phyloP scores from a whole-genome alignment of 2,113 vertebrate genomes.

The Perca flavescens region DNA sequence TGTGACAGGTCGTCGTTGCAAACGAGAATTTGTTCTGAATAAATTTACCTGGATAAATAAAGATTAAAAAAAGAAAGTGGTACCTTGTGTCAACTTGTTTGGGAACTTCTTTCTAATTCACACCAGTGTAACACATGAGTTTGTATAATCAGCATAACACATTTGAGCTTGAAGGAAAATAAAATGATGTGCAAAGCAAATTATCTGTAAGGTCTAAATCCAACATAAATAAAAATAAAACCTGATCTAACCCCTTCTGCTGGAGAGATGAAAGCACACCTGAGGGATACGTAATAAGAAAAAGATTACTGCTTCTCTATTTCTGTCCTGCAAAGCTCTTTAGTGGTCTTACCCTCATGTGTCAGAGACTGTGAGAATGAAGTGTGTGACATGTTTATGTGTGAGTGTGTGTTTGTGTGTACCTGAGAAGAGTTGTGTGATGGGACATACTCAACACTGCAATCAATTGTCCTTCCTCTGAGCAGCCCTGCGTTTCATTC shows the following conservation, averaged over 20 bases:
- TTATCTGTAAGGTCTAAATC: not conserved
- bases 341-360: slow-evolving; percentile 76
- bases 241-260: not conserved
- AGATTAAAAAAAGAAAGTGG: too few species aligned
- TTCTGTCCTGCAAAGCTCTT: slow-evolving; percentile 84
- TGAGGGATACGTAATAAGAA: slow-evolving; percentile 71
- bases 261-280: slow-evolving; percentile 44
- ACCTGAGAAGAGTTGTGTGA: slow-evolving; percentile 10
- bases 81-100: not conserved
- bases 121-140: not conserved
- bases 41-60: too few species aligned
- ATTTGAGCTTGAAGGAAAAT: not conserved
- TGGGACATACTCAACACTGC: slow-evolving; percentile 33
- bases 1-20: too few species aligned
- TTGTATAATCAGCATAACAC: not conserved
- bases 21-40: too few species aligned
- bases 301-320: slow-evolving; percentile 84
- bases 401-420: slow-evolving; percentile 14
- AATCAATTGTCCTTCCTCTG: slow-evolving; percentile 16
- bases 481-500: slow-evolving; percentile 7
- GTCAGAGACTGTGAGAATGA: slow-evolving; percentile 51
- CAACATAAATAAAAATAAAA: not conserved
- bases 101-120: not conserved
- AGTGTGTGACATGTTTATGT: slow-evolving; percentile 8
- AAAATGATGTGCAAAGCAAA: not conserved